Conservation (phyloP, 23 tunicate genomes). For the Diplosoma virens region DNA sequence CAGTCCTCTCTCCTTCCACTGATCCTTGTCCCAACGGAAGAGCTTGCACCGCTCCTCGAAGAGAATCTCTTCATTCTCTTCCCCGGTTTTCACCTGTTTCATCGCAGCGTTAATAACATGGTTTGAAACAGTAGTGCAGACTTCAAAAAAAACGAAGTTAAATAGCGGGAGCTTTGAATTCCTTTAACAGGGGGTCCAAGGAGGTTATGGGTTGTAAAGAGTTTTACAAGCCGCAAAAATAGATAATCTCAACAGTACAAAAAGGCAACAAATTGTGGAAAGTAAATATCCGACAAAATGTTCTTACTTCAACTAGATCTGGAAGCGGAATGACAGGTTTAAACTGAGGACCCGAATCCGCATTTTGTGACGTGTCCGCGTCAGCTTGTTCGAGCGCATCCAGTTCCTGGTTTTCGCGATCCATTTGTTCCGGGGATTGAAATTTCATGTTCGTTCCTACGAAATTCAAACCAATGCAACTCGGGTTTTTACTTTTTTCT, state of each 20-base stretch:
- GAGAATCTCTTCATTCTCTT: constrained; percentile 75
- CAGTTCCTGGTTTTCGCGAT: constrained; percentile 71
- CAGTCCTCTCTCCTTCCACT: constrained; percentile 94
- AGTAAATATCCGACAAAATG: too few species aligned
- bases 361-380: constrained; percentile 43
- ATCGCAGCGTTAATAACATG: too few species aligned
- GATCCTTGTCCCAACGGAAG: constrained; percentile 55
- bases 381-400: constrained; percentile 68
- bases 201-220: too few species aligned
- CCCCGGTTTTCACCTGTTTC: constrained; percentile 70
- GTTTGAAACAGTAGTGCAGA: too few species aligned
- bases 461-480: too few species aligned
- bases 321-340: constrained; percentile 80
- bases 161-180: too few species aligned
- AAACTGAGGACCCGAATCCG: constrained; percentile 90
- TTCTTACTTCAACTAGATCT: constrained; percentile 73
- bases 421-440: constrained; percentile 96
- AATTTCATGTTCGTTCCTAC: constrained; percentile 58
- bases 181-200: too few species aligned
- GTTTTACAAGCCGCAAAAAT: too few species aligned
- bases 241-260: too few species aligned
- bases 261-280: too few species aligned
- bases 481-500: too few species aligned
- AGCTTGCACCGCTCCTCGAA: constrained; percentile 79
- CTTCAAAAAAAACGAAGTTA: too few species aligned